phyloP scores from a whole-genome alignment of 2,888 invertebrate species.

The Aphidoletes aphidimyza region DNA sequence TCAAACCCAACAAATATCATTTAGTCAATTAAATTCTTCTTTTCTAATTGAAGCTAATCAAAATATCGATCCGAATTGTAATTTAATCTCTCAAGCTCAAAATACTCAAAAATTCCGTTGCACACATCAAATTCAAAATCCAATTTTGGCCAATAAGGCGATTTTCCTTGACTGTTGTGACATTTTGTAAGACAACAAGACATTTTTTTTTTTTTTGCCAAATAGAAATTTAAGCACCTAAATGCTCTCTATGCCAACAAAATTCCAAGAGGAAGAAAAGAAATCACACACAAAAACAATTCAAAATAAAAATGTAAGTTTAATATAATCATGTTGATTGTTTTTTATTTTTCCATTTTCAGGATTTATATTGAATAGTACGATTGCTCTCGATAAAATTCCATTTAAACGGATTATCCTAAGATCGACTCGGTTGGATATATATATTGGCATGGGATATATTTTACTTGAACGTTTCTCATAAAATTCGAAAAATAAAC shows the following conservation, averaged over 20 bases:
- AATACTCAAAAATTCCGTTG: not conserved
- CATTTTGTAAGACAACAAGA: not conserved
- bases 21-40: not conserved
- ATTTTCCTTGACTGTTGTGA: conserved; percentile 21
- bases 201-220: not conserved
- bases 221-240: not conserved
- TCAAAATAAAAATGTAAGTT: too few species aligned
- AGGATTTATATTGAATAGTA: too few species aligned
- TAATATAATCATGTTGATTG: too few species aligned
- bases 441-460: too few species aligned
- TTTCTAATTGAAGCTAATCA: not conserved
- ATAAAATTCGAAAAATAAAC: too few species aligned
- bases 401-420: too few species aligned
- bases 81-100: too few species aligned
- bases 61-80: not conserved
- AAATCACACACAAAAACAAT: not conserved
- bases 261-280: not conserved
- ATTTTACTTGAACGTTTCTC: too few species aligned
- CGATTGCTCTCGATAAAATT: too few species aligned
- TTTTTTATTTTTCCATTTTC: too few species aligned
- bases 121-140: not conserved
- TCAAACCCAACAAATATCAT: not conserved
- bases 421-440: too few species aligned
- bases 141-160: not conserved
- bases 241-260: conserved; percentile 24